phyloP scores from a whole-genome alignment of 1,140 invertebrate genomes.

The Propsilocerus akamusi region DNA sequence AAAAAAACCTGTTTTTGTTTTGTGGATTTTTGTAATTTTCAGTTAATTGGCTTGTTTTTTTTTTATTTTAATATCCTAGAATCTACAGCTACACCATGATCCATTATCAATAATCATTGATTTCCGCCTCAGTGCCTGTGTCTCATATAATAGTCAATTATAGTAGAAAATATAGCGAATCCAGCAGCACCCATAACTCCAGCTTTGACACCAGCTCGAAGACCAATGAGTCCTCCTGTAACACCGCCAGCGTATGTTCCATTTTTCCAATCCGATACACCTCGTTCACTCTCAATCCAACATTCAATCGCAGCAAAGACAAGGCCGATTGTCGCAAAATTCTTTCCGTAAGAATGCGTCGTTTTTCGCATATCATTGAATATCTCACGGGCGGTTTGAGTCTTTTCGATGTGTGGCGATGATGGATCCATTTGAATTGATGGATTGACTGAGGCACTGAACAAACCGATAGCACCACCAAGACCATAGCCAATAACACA shows the following conservation, averaged over 20 bases:
- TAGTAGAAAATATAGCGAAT: constrained; percentile 89
- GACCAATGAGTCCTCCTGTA: constrained; percentile 85
- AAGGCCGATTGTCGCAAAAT: constrained; percentile 87
- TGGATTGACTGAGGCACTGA: constrained; percentile 89
- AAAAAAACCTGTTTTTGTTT: background rate
- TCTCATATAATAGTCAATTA: constrained; percentile 87
- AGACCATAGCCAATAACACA: constrained; percentile 85
- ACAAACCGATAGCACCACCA: constrained; percentile 83
- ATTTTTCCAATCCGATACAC: constrained; percentile 91
- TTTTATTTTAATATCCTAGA: background rate
- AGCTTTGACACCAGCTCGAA: constrained; percentile 87
- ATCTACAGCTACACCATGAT: too few species aligned
- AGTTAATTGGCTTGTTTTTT: background rate
- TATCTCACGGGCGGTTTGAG: constrained; percentile 66
- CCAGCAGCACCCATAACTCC: constrained; percentile 80
- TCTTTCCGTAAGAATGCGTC: constrained; percentile 86
- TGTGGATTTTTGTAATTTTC: background rate
- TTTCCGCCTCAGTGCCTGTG: constrained; percentile 12
- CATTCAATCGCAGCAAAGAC: constrained; percentile 90
- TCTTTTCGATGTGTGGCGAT: constrained; percentile 40
- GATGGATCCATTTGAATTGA: constrained; percentile 45
- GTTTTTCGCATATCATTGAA: constrained; percentile 82
- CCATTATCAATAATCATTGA: background rate
- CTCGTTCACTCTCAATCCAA: constrained; percentile 76
- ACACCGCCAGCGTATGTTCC: constrained; percentile 84